Evolutionary conservation across 2,113 vertebrate species (phyloP).

Genomic region (Dendropsophus ebraccatus): DNA sequence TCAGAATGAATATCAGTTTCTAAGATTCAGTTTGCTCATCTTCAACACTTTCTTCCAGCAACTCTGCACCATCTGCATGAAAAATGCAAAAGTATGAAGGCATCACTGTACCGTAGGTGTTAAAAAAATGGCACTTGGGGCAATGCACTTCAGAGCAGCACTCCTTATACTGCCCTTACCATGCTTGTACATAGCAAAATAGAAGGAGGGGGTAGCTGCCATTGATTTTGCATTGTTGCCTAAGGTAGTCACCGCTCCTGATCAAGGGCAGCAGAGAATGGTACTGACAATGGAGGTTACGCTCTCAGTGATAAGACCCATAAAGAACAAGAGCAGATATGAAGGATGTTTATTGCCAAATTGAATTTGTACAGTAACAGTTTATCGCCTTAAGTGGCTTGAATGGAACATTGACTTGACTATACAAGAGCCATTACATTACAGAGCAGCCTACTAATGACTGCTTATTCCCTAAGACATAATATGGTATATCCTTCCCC

Average conservation of each 20-base stretch:
- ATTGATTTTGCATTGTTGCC: background rate
- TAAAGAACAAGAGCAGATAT: background rate
- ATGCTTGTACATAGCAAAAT: background rate
- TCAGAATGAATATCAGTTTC: too few relatives aligned
- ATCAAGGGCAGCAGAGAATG: too few relatives aligned
- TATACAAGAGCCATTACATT: background rate
- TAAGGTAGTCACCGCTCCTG: too few relatives aligned
- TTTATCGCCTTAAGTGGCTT: background rate
- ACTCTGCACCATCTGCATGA: too few relatives aligned
- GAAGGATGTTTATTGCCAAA: background rate
- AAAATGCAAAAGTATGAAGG: too few relatives aligned
- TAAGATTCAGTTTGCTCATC: too few relatives aligned
- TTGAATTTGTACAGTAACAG: constrained; percentile 1
- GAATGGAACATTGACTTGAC: constrained; percentile 6
- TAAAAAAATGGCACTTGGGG: too few relatives aligned
- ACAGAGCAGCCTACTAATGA: background rate
- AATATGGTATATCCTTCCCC: constrained; percentile 1
- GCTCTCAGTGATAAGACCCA: background rate
- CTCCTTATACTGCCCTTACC: background rate
- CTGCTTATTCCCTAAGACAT: constrained; percentile 7
- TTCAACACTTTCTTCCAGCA: too few relatives aligned
- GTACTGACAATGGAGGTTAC: background rate
- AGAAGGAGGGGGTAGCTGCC: background rate
- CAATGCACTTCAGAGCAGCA: background rate
- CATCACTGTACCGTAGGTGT: too few relatives aligned